Evolutionary conservation across 2,888 invertebrate species (phyloP), one percentile per base, ranked within the genome.

Genomic region (Microchrysa polita): DNA sequence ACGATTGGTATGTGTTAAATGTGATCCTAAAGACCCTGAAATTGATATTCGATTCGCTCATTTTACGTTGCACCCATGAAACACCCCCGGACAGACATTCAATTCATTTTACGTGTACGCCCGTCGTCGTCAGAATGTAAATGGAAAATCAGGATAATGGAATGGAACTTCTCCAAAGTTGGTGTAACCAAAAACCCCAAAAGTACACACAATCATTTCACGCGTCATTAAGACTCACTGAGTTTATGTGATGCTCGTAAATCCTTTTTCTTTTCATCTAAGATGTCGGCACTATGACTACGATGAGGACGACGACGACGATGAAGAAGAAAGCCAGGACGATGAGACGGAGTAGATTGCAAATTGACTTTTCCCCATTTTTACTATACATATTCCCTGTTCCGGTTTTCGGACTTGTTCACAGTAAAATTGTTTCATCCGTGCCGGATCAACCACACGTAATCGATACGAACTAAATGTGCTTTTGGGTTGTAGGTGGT

Each of bases 181-280:
- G 27, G 48, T 67, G 59, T 71, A 71, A 74, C 74, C 74, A 42
- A 57, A n/a, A 57, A 12, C 60, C 34, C 22, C 20, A 34, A 34
- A 5, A 34, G 27, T 34, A 34, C 55, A 67, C 72, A 74, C 57
- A 75, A 73, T 53, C 73, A 75, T 73, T 75, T 75, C 73, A 75
- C 75, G 75, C 55, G 63, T 75, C 75, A 75, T 75, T 75, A 75
- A 75, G 27, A 34, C 27, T 5, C 67, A 57, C 48, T 40, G 67
- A 48, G 57, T 73, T 72, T 61, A 67, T 67, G 69, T 42, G 48
- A 63, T 23, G 12, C 73, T 44, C 67, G 67, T 57, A 40, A 74
- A 67, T 60, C 57, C 59, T 34, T 40, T 12, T 23, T 20, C 48
- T 60, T 12, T 34, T n/a, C 48, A 12, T 12, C 48, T 48, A 48